Evolutionary conservation across 2,888 invertebrate genomes (phyloP).

Genomic region (Steinernema carpocapsae): DNA sequence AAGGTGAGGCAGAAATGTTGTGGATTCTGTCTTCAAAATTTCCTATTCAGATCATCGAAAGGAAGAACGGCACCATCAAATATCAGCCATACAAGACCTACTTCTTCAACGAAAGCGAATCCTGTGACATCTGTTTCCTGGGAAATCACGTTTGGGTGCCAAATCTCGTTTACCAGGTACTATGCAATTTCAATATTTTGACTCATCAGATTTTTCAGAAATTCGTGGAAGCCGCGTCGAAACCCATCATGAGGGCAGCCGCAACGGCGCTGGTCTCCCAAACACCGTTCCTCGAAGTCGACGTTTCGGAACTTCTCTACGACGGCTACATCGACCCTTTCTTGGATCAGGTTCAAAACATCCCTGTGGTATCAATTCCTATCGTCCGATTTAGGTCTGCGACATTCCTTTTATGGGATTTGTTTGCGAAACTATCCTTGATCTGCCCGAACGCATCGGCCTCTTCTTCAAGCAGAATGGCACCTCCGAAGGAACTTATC

Average conservation of each 20-base stretch:
- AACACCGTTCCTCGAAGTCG: conserved; percentile 67
- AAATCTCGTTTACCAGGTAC: conserved; percentile 60
- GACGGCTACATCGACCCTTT: conserved; percentile 68
- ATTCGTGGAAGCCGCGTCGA: conserved; percentile 67
- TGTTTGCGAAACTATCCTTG: conserved; percentile 65
- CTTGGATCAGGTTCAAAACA: conserved; percentile 58
- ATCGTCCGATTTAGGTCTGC: conserved; percentile 50
- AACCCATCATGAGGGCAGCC: conserved; percentile 62
- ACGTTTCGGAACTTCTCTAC: conserved; percentile 65
- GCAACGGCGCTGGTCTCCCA: conserved; percentile 65
- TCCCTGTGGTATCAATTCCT: neutral
- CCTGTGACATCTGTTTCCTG: conserved; percentile 65
- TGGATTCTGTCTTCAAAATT: conserved; percentile 33
- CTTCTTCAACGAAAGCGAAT: conserved; percentile 61
- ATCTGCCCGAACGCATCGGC: conserved; percentile 67
- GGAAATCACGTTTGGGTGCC: conserved; percentile 66
- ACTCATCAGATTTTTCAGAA: conserved; percentile 51
- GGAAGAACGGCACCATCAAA: conserved; percentile 62
- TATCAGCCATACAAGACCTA: conserved; percentile 50
- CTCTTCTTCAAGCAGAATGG: conserved; percentile 61
- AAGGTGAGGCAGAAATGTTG: conserved; percentile 44
- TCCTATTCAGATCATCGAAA: conserved; percentile 49
- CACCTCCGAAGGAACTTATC: conserved; percentile 62
- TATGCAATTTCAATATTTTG: too few relatives aligned
- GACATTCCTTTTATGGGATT: conserved; percentile 67